Evolutionary conservation across 2,888 invertebrate species (phyloP), one percentile per base, ranked within the genome.

Genomic region (Cheilosia impressa): DNA sequence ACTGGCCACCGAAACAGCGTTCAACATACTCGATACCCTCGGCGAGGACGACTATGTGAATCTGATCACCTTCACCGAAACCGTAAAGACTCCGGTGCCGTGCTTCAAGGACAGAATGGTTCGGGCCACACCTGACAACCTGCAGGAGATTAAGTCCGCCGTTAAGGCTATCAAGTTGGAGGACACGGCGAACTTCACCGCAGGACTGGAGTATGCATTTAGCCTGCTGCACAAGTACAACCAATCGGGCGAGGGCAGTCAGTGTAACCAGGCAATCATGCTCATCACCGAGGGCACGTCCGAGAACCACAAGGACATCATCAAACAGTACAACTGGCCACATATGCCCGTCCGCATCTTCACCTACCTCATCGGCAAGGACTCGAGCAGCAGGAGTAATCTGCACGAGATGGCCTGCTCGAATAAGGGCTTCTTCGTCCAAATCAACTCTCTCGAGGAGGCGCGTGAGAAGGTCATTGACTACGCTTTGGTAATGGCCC

Each of bases 201-300:
- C 96, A 7, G 99, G 98, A 0, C 93, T 99, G n/a, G 96, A 96
- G 69, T 95, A 96, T 50, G 99, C 97, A 6, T 99, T 99, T 91
- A 97, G 97, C 92, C 95, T 99, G 85, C 93, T 99, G 65, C 96
- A 96, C 90, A 96, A 95, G 94, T 97, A 97, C 89, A 97, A 97
- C 90, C 95, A 96, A 88, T 96, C 96, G 0, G 95, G 96, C 0
- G 95, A 95, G 89, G 98, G 98, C 4, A 96, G 97, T 89, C 97
- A 98, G 90, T 99, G 99, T 91, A 99, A 99, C 93, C 98, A 98
- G 93, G 99, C 98, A 2, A 98, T 99, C 71, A 98, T 99, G 96
- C 93, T 99, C 71, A 96, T 99, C 83, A 98, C 99, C 0, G 97
- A 98, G 88, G 98, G 98, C 24, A 97, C 98, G 13, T 96, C 98